Conservation (phyloP, 2,888 invertebrate species). For the Cremastinae sp. region DNA sequence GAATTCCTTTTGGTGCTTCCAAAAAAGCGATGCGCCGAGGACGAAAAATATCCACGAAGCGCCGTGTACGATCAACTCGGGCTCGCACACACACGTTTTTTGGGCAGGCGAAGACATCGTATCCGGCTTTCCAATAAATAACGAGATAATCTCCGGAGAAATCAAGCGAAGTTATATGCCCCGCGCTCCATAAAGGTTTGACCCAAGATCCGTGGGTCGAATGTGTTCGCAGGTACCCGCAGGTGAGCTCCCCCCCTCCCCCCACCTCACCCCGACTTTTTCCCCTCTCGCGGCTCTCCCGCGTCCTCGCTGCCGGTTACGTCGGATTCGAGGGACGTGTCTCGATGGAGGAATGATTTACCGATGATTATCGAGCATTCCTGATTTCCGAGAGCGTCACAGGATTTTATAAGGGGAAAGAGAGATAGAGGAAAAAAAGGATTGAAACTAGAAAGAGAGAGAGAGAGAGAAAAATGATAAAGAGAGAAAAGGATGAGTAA, state of each 20-base stretch:
- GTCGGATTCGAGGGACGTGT: slow-evolving; percentile 56
- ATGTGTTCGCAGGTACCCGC: slow-evolving; percentile 62
- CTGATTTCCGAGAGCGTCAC: slow-evolving; percentile 66
- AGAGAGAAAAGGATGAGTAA: too few species aligned
- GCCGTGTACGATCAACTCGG: neutral
- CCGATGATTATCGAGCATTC: slow-evolving; percentile 75
- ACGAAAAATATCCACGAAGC: too few species aligned
- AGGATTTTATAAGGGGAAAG: slow-evolving; percentile 4
- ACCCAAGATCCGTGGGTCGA: slow-evolving; percentile 66
- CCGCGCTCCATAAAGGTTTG: slow-evolving; percentile 75
- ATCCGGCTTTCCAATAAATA: slow-evolving; percentile 77
- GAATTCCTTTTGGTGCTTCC: too few species aligned
- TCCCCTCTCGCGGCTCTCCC: slow-evolving; percentile 49
- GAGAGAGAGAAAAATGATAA: too few species aligned
- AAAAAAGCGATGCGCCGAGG: too few species aligned
- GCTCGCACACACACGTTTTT: slow-evolving; percentile 60
- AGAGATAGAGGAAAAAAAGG: too few species aligned
- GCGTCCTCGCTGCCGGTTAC: slow-evolving; percentile 37
- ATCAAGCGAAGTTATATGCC: slow-evolving; percentile 77
- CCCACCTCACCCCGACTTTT: too few species aligned
- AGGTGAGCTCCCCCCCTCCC: slow-evolving; percentile 56
- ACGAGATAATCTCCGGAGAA: slow-evolving; percentile 78
- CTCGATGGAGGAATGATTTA: slow-evolving; percentile 71
- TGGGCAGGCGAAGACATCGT: slow-evolving; percentile 69
- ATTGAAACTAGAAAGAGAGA: too few species aligned